Evolutionary conservation across 2,888 invertebrate genomes (phyloP).

Genomic region (Rhogogaster chlorosoma): DNA sequence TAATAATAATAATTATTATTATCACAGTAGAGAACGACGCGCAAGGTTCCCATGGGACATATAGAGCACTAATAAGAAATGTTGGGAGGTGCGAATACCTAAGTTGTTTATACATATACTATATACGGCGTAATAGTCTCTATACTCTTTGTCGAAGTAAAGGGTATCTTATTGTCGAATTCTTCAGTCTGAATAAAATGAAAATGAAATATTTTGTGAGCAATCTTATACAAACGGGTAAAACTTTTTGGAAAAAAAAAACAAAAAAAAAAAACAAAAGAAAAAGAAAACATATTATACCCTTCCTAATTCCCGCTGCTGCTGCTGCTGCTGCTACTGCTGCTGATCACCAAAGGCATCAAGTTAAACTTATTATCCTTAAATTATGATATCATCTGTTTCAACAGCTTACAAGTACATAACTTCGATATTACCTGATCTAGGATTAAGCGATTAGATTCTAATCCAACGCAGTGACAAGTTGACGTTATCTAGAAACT

Average conservation of each 20-base stretch:
- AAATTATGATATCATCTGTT: not conserved
- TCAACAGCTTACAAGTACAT: constrained; percentile 6
- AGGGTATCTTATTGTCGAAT: constrained; percentile 63
- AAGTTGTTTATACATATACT: constrained; percentile 26
- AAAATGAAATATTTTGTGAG: constrained; percentile 73
- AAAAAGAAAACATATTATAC: not conserved
- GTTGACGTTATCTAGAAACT: constrained; percentile 14
- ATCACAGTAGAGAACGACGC: constrained; percentile 35
- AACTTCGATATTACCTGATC: constrained; percentile 5
- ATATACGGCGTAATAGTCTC: constrained; percentile 31
- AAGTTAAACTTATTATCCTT: not conserved
- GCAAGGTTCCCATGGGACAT: not conserved
- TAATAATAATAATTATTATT: constrained; percentile 44
- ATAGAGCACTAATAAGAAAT: constrained; percentile 8
- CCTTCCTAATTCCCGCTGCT: not conserved
- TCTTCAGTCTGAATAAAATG: constrained; percentile 72
- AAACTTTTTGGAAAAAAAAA: not conserved
- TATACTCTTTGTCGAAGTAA: constrained; percentile 56
- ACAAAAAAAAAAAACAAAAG: not conserved
- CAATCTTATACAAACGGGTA: constrained; percentile 60
- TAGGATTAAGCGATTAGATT: constrained; percentile 14
- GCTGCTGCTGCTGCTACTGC: too few species aligned
- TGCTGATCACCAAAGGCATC: too few species aligned
- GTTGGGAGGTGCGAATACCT: not conserved
- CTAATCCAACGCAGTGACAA: not conserved